Conservation (phyloP, 2,797 vertebrate genomes). For the Margarornis squamiger region DNA sequence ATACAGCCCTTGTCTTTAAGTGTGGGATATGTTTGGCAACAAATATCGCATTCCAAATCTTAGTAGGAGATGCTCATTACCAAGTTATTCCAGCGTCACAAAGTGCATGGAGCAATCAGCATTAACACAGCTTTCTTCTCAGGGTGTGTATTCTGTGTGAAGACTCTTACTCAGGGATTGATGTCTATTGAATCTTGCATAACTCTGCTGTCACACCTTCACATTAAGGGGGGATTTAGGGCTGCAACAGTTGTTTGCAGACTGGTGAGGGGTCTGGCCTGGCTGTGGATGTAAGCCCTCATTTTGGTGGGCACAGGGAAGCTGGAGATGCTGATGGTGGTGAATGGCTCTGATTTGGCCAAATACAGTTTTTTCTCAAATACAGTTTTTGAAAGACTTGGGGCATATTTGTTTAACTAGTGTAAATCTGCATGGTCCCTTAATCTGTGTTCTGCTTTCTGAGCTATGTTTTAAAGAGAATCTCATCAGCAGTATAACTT, state of each 20-base stretch:
- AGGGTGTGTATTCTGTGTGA: not conserved
- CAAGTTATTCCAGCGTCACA: not conserved
- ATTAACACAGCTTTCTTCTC: not conserved
- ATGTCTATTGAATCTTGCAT: not conserved
- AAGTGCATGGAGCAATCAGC: not conserved
- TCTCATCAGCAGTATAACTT: not conserved
- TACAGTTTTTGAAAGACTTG: not conserved
- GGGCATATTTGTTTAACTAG: not conserved
- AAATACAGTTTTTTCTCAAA: not conserved
- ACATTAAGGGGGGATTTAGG: not conserved
- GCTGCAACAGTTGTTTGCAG: not conserved
- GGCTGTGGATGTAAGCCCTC: not conserved
- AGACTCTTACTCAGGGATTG: not conserved
- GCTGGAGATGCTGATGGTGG: not conserved
- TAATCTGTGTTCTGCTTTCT: not conserved
- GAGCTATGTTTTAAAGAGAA: not conserved
- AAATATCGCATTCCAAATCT: not conserved
- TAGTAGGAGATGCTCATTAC: not conserved
- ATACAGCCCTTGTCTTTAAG: not conserved
- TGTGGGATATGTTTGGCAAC: not conserved
- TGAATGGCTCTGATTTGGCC: not conserved
- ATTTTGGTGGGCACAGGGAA: not conserved
- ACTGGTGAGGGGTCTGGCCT: not conserved
- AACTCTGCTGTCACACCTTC: not conserved
- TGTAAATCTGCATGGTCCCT: not conserved